A percentile compares a stretch with the other conserved stretches of the same genome.
Evolutionary conservation across 2,797 vertebrate species (phyloP).

Genomic region (Merluccius polli): DNA sequence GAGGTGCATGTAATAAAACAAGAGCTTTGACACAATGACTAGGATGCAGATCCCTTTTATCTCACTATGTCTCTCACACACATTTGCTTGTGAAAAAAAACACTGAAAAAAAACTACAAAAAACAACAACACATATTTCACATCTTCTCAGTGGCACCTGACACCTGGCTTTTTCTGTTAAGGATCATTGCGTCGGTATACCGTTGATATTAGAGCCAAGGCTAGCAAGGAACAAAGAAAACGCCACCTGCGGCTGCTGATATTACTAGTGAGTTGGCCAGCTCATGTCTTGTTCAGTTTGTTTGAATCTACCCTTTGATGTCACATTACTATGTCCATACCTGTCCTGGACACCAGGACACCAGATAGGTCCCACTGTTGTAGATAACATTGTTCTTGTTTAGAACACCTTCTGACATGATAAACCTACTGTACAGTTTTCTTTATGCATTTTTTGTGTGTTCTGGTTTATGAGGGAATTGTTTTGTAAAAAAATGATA

Average conservation of each 20-base stretch:
- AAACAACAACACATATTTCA: background rate
- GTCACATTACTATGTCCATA: slow-evolving; percentile 6
- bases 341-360: slow-evolving; percentile 44
- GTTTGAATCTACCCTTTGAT: slow-evolving; percentile 51
- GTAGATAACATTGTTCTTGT: slow-evolving; percentile 74
- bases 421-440: slow-evolving; percentile 74
- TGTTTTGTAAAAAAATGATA: slow-evolving; percentile 70
- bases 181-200: slow-evolving; percentile 42
- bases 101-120: slow-evolving; percentile 16
- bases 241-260: slow-evolving; percentile 46
- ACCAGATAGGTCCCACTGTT: slow-evolving; percentile 70
- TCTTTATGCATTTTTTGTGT: slow-evolving; percentile 74
- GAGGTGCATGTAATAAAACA: slow-evolving; percentile 53
- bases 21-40: slow-evolving; percentile 31
- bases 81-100: slow-evolving; percentile 49
- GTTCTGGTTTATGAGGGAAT: slow-evolving; percentile 74
- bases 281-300: slow-evolving; percentile 41
- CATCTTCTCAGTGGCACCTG: slow-evolving; percentile 31
- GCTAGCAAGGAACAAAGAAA: slow-evolving; percentile 51
- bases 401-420: slow-evolving; percentile 68
- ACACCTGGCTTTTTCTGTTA: slow-evolving; percentile 40
- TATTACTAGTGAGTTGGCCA: slow-evolving; percentile 42
- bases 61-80: slow-evolving; percentile 38
- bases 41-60: slow-evolving; percentile 40
- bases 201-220: slow-evolving; percentile 53